Percentiles rank a stretch among this genome's conserved stretches.
These are phyloP conservation scores for Erythrolamprus reginae DNA, from an alignment of 2,113 vertebrate genomes.

Conservation along the genomic window DNA sequence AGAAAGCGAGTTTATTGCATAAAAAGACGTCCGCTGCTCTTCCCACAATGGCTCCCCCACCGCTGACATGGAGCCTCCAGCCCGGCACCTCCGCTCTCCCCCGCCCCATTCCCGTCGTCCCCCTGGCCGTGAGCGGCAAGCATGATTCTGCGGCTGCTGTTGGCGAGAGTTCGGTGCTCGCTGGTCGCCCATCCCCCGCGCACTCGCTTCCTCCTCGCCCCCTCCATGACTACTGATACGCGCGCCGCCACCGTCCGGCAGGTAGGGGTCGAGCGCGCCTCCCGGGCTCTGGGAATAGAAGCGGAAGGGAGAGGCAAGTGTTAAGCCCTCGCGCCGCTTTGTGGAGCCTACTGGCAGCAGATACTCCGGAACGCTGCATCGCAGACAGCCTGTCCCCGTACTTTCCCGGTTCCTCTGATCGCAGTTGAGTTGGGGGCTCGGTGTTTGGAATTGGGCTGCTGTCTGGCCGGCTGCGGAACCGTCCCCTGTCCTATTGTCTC, in stretches of 20 bases:
- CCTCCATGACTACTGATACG: background rate
- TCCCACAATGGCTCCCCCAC: background rate
- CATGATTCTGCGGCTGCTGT: background rate
- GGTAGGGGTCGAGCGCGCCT: background rate
- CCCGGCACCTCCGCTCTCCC: background rate
- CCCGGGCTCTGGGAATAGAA: no score
- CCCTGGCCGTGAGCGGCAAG: background rate
- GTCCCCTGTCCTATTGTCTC: no score
- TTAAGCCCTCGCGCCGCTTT: background rate
- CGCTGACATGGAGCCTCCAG: background rate
- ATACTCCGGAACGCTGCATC: background rate
- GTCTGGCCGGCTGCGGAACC: background rate
- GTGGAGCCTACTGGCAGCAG: background rate
- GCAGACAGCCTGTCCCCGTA: background rate
- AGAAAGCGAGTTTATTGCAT: background rate
- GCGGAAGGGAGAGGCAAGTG: no score
- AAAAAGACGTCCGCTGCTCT: background rate
- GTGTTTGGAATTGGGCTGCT: no score
- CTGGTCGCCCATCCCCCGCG: background rate
- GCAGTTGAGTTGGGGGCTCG: background rate
- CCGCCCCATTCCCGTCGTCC: background rate
- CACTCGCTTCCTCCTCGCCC: no score
- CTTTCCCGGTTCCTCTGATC: background rate
- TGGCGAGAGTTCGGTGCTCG: background rate
- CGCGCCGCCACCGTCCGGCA: background rate